Evolutionary conservation across 2,888 invertebrate species (phyloP), one percentile per base, ranked within the genome.

Genomic region (Drosophila parthenogenetica): DNA sequence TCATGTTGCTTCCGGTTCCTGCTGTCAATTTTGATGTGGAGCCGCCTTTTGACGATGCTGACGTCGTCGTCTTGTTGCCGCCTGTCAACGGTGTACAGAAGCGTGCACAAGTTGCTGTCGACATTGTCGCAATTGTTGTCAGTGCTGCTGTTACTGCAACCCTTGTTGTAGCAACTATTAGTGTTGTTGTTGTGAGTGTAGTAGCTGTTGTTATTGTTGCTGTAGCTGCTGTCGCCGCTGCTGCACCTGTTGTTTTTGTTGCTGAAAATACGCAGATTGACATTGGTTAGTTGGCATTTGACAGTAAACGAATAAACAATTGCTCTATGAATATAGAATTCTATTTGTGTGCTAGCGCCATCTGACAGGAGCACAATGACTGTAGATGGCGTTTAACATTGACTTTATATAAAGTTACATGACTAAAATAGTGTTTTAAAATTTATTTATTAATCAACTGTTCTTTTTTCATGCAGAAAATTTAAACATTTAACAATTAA

Each of bases 81-180:
- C 51, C 77, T 45, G 62, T 69, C 77, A 87, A 46, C 73, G 90
- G 79, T 37, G 83, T 73, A 42, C 90, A 91, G 69, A 91, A 79
- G 58, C 90, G 91, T 50, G 90, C 89, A 64, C 91, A 91, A 71
- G 91, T 89, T 69, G 91, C 90, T 68, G 91, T 90, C 59, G 92
- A 92, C 92, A 92, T 92, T 73, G 69, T 85, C 75, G 61, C 42
- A 45, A 10, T 25, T 63, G 49, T 54, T 51, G 22, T 29, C 35
- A 43, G 32, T 54, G 46, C 37, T 62, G 60, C 19, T 48, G 10
- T 16, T 43, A 25, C n/a, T 51, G 59, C 57, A 13, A 43, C 54
- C 32, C 43, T 19, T 14, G 32, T 2, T 35, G 54, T 49, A 16
- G 46, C 11, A 45, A 40, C 14, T 16, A 35, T 13, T 35, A 35